Evolutionary conservation across 2,888 invertebrate genomes (phyloP), one percentile per base, ranked within the genome.

Genomic region (Euclidia mi): DNA sequence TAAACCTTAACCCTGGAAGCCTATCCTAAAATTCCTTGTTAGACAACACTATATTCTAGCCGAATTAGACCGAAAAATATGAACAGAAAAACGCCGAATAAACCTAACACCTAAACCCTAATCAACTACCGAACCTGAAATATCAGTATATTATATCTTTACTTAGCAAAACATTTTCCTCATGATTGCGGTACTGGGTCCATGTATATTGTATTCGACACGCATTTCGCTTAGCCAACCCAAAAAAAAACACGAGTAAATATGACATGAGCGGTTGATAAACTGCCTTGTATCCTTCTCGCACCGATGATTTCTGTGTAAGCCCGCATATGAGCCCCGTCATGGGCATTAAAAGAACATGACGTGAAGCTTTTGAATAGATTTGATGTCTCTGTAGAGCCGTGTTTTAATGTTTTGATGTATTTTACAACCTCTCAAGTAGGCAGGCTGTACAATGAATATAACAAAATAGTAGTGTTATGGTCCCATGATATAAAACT

Each of bases 251-350:
- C 69, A 71, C 56, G 71, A 68, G 76, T 76, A 76, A 82, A 82
- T 78, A 81, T 84, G 84, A 86, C 87, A 84, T 63, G 76, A 73
- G 69, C 67, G 77, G 66, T 82, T 84, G 85, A 88, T 85, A 85
- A 82, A 88, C 79, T 79, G 77, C 79, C 75, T 74, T 80, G 74
- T 79, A 81, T 84, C 81, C 83, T 75, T 82, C 68, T 67, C 84
- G 76, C 81, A 55, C 74, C 81, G 71, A 80, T 84, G 85, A 76
- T 78, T 85, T 65, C 48, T 63, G 53, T 62, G 73, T 55, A 61
- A 71, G 47, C 73, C 56, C 69, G 56, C 50, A 65, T 52, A 35
- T 51, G 49, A 71, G 49, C 35, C 50, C 52, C 57, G 70, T 79
- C 74, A 74, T 65, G 66, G n/a, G 66, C 65, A 69, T 62, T 64